phyloP scores from a whole-genome alignment of 2,113 vertebrate genomes.

The Corythornis madagascariensis region DNA sequence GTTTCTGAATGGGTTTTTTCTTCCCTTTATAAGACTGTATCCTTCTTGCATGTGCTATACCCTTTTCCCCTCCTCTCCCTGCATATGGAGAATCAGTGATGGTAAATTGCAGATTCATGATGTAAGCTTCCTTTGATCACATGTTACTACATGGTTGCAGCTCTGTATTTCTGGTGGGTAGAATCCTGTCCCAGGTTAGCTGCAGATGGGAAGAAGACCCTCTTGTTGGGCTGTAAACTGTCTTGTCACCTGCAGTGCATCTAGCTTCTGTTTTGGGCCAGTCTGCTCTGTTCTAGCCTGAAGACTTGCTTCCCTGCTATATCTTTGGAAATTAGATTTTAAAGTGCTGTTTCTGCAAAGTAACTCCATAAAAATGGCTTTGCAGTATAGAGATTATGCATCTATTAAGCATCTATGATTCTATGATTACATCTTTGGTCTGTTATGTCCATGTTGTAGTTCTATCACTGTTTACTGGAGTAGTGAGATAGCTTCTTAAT shows the following conservation, averaged over 20 bases:
- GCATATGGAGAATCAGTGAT: not conserved
- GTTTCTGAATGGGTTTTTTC: not conserved
- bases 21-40: not conserved
- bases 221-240: not conserved
- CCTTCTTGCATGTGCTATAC: not conserved
- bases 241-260: not conserved
- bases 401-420: not conserved
- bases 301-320: not conserved
- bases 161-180: not conserved
- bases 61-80: not conserved
- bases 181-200: not conserved
- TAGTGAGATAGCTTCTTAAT: not conserved
- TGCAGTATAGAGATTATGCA: not conserved
- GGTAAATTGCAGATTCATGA: not conserved
- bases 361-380: not conserved
- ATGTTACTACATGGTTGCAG: not conserved
- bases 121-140: rapidly evolving
- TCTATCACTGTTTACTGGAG: not conserved
- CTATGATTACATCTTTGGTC: not conserved
- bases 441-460: not conserved
- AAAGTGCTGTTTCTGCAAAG: not conserved
- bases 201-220: not conserved
- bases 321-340: not conserved
- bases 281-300: not conserved
- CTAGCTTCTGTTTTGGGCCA: not conserved